Conservation (phyloP, 2,888 invertebrate species). For the Aleiodes leptofemur region DNA sequence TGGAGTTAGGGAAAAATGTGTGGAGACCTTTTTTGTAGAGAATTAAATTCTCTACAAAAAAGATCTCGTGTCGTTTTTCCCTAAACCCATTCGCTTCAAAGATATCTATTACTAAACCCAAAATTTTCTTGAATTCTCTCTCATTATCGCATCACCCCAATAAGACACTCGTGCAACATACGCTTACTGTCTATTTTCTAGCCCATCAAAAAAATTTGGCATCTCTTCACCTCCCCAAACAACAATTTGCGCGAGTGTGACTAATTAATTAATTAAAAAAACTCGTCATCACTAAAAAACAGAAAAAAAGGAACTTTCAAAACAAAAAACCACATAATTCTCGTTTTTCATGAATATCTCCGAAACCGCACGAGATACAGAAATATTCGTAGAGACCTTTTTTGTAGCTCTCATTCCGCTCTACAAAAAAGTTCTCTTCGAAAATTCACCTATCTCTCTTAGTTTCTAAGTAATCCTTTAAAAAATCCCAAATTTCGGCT, state of each 20-base stretch:
- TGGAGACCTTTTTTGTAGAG: too few species aligned
- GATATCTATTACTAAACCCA: conserved; percentile 36
- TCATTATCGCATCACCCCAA: conserved; percentile 12
- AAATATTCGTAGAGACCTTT: conserved; percentile 13
- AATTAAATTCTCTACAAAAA: too few species aligned
- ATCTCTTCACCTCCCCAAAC: background rate
- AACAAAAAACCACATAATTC: conserved; percentile 39
- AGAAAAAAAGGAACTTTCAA: conserved; percentile 30
- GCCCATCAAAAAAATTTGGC: conserved; percentile 50
- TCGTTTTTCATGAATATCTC: too few species aligned
- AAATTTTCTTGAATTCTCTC: too few species aligned
- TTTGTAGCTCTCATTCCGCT: too few species aligned
- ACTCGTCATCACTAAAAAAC: conserved; percentile 6
- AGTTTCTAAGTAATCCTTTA: background rate
- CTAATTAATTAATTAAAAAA: background rate
- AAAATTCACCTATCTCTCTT: background rate
- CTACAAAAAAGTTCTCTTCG: background rate
- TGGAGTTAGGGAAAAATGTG: too few species aligned
- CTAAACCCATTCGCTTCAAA: background rate
- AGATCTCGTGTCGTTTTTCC: too few species aligned
- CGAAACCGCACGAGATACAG: conserved; percentile 31
- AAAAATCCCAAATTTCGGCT: background rate
- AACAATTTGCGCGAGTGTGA: conserved; percentile 12
- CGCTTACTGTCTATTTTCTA: conserved; percentile 69
- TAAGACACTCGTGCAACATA: conserved; percentile 52